Base-by-base conservation (phyloP, 2,888 invertebrate genomes). In the Adineta ricciae region DNA sequence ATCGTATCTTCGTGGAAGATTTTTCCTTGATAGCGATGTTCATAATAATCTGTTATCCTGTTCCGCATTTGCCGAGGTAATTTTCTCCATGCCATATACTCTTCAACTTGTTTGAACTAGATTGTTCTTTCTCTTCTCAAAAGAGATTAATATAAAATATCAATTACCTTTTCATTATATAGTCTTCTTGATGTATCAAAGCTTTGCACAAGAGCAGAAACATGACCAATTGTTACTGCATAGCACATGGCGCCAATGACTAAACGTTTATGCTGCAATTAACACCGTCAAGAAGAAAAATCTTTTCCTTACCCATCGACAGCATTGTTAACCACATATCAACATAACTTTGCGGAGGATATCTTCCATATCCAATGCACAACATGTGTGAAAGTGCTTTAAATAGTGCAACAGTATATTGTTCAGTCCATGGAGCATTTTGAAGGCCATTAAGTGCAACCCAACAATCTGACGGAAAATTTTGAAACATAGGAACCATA, bases 361-460 rank as follows among this genome's bases (percentile, higher is more conserved):
- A 97, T 90, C 97, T 94, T 88, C 97, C 97, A 91, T 97, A 97
- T 88, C 97, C 97, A 91, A 97, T 97, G 92, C 97, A 97, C 89
- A 97, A 93, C 97, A 97, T 97, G 91, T 97, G 97, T 52, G 97
- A 97, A 95, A 97, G 96, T 87, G 97, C 97, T 91, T 97, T 97
- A 92, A 97, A 97, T 89, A 97, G 92, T 87, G 97, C 96, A 96
- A 97, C 97, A 86, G 97, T 97, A 92, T 97, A 97, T 92, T 97
- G 97, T 91, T 97, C 96, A 90, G 96, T 92, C 97, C 97, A 97
- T 91, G 94, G 95, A 87, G 96, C 95, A 90, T 96, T 97, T 94
- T 97, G 95, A 90, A 97, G 93, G 92, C 97, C 97, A 91, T 97
- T 97, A 90, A 97, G 96, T 89, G 96, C 96, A 87, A 97, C 97